Percentiles rank a stretch among this genome's conserved stretches.
Conservation (phyloP, 2,797 vertebrate species). For the Microcaecilia unicolor region DNA sequence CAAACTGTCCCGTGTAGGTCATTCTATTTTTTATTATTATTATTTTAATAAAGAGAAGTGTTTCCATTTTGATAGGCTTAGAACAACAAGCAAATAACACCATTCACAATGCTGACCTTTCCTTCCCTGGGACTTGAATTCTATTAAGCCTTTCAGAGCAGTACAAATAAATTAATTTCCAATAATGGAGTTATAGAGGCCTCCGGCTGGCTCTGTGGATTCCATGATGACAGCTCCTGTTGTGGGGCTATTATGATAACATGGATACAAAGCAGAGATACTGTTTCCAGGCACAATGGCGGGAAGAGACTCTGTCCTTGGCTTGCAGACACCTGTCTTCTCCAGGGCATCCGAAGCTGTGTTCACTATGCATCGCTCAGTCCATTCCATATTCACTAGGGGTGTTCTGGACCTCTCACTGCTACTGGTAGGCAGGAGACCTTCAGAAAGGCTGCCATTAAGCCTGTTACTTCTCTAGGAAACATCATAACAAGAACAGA, state of each 20-base stretch:
- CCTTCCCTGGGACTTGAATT: conserved; percentile 39
- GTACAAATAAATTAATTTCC: conserved; percentile 63
- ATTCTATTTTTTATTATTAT: neutral
- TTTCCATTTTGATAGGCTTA: conserved; percentile 45
- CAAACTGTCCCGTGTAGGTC: too few relatives aligned
- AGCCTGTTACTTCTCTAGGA: too few relatives aligned
- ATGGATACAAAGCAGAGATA: conserved; percentile 43
- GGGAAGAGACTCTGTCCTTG: conserved; percentile 6
- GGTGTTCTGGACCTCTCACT: too few relatives aligned
- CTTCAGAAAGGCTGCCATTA: too few relatives aligned
- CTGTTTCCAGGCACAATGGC: conserved; percentile 49
- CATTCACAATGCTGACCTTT: conserved; percentile 3
- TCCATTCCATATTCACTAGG: too few relatives aligned
- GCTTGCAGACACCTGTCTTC: conserved; percentile 12
- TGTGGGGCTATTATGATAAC: conserved; percentile 61
- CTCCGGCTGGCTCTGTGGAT: conserved; percentile 44
- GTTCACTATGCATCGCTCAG: too few relatives aligned
- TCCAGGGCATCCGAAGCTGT: neutral
- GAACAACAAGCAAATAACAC: conserved; percentile 40
- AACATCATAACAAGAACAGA: too few relatives aligned
- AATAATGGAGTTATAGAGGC: conserved; percentile 38
- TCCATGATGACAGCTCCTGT: conserved; percentile 74
- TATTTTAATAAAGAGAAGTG: conserved; percentile 28
- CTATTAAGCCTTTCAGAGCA: conserved; percentile 56
- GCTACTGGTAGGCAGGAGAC: too few relatives aligned